Evolutionary conservation across 2,113 vertebrate genomes (phyloP), one percentile per base, ranked within the genome.

Genomic region (Odontophorus gujanensis): DNA sequence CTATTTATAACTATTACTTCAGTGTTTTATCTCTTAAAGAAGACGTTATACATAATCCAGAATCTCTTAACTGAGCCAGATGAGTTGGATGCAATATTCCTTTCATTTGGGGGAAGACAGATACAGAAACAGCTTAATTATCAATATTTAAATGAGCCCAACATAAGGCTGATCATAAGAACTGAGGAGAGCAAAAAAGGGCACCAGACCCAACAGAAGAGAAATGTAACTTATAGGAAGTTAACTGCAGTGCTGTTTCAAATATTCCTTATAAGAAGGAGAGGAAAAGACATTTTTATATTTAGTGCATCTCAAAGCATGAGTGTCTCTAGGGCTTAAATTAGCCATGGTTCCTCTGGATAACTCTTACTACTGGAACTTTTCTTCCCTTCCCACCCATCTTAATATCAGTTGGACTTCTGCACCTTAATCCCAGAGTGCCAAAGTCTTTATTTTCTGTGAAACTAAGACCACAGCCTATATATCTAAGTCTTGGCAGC

Each of bases 1-100:
- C 97, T 98, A 98, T 98, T 98, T 98, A 97, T 98, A 98, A 96
- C 89, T 89, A 96, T 96, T 97, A 96, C 95, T 97, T 97, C 89
- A 95, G 93, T 93, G 90, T 96, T 97, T 94, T 97, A 85, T 87
- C 75, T 92, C 86, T 95, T 97, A 96, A 97, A 97, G 94, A 97
- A 91, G 84, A 96, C 47, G 4, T 96, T 95, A 81, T 95, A 88
- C 59, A 96, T 96, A 92, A 96, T 90, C 80, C 81, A 90, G 84
- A 92, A 93, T 96, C 89, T 85, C 77, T 93, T 96, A 95, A 92
- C 86, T 30, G 90, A 96, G 84, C 51, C 92, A 95, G 92, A 95
- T 92, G 89, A 96, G 68, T 95, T 92, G 57, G 90, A 91, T 97
- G 67, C 45, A 92, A 18, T 82, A 89, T 75, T 87, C 97, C 65